Evolutionary conservation across 2,797 vertebrate species (phyloP).

Genomic region (Sternotherus odoratus): DNA sequence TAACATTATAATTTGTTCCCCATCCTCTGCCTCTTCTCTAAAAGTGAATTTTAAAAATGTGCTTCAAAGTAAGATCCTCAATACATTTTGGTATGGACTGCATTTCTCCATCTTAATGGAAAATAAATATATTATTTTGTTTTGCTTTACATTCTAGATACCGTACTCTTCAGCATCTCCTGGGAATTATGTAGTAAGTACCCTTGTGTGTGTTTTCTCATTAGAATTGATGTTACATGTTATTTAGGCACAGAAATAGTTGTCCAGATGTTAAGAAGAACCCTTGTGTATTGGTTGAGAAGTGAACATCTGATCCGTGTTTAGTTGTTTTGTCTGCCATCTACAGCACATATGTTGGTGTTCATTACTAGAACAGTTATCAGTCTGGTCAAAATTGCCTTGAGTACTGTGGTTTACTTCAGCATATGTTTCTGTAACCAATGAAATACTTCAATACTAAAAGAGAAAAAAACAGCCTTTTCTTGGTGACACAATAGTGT

Average conservation of each 20-base stretch:
- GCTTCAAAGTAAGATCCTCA: neutral
- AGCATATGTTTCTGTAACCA: constrained; percentile 45
- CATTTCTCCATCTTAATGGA: constrained; percentile 27
- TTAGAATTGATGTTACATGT: constrained; percentile 71
- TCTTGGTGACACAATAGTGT: neutral
- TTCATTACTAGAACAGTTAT: constrained; percentile 65
- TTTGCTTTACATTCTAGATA: constrained; percentile 87
- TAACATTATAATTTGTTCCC: accelerated
- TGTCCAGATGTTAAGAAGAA: constrained; percentile 79
- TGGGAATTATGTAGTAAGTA: constrained; percentile 97
- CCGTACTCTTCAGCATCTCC: constrained; percentile 97
- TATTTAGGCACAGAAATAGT: constrained; percentile 69
- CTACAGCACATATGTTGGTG: constrained; percentile 71
- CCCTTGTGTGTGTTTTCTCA: constrained; percentile 67
- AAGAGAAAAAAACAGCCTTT: neutral
- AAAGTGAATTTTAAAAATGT: constrained; percentile 10
- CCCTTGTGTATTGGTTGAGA: constrained; percentile 75
- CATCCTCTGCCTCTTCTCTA: neutral
- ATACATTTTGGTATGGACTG: constrained; percentile 1
- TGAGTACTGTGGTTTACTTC: constrained; percentile 52
- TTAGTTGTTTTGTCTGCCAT: constrained; percentile 57
- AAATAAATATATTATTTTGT: constrained; percentile 53
- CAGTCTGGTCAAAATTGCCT: constrained; percentile 73
- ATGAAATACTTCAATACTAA: neutral
- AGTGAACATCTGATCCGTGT: constrained; percentile 72